Evolutionary conservation across 2,888 invertebrate genomes (phyloP).

Genomic region (Eupithecia vulgata): DNA sequence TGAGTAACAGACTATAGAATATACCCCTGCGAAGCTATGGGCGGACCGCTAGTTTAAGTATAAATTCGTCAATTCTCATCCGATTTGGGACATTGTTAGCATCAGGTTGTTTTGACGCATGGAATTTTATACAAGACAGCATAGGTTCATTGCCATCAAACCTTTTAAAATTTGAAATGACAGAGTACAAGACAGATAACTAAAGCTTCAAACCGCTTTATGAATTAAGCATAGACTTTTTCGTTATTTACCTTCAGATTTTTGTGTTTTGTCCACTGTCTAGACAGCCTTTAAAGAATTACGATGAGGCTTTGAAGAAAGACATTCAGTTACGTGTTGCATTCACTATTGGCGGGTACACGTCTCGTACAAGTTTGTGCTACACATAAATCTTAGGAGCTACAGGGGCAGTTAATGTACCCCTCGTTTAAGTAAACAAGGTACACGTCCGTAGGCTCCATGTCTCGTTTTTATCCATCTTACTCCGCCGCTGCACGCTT

Average conservation of each 20-base stretch:
- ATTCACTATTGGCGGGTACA: slow-evolving; percentile 16
- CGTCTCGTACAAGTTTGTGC: slow-evolving; percentile 16
- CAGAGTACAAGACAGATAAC: background rate
- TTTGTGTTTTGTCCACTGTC: slow-evolving; percentile 2
- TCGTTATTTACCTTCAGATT: slow-evolving; percentile 1
- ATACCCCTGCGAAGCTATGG: too few species aligned
- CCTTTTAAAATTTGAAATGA: slow-evolving; percentile 1
- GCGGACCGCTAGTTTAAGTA: too few species aligned
- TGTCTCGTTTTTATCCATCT: slow-evolving; percentile 80
- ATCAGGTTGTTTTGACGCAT: background rate
- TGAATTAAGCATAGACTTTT: slow-evolving; percentile 10
- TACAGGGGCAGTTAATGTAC: slow-evolving; percentile 66
- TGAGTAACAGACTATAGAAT: too few species aligned
- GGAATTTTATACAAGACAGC: background rate
- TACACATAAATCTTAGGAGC: slow-evolving; percentile 42
- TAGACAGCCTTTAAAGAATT: slow-evolving; percentile 3
- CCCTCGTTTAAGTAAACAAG: slow-evolving; percentile 82
- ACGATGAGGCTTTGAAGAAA: slow-evolving; percentile 16
- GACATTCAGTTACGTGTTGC: slow-evolving; percentile 9
- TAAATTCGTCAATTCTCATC: background rate
- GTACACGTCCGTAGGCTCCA: slow-evolving; percentile 74
- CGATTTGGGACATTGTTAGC: background rate
- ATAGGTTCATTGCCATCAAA: background rate
- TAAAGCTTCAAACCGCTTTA: slow-evolving; percentile 1
- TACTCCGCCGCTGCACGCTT: slow-evolving; percentile 76